A percentile compares a stretch with the other conserved stretches of the same genome.
phyloP scores from a whole-genome alignment of 2,888 invertebrate species.

The Xestobium rufovillosum region DNA sequence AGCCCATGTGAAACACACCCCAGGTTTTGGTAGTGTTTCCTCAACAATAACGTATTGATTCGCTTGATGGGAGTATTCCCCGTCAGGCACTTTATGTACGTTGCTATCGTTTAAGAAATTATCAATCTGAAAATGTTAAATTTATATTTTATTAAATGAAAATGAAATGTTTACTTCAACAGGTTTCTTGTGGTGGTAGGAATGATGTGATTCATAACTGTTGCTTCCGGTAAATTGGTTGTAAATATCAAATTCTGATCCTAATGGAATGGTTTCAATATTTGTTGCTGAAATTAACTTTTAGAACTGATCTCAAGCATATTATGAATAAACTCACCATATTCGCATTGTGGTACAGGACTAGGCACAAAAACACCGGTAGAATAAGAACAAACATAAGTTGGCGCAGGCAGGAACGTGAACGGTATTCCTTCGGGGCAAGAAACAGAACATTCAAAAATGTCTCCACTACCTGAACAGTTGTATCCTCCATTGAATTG shows the following conservation, averaged over 20 bases:
- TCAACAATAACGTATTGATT: constrained; percentile 27
- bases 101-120: constrained; percentile 15
- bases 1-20: constrained; percentile 73
- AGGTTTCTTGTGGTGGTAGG: neutral
- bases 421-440: constrained; percentile 62
- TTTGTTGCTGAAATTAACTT: constrained; percentile 23
- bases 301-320: neutral
- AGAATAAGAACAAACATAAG: constrained; percentile 61
- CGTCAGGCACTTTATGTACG: constrained; percentile 10
- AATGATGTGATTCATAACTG: neutral
- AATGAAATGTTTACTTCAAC: no score
- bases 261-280: constrained; percentile 26
- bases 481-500: constrained; percentile 71
- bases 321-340: constrained; percentile 43
- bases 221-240: constrained; percentile 8
- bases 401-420: constrained; percentile 50
- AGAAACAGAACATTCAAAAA: constrained; percentile 55
- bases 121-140: no score
- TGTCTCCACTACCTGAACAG: constrained; percentile 56
- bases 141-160: no score
- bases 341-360: constrained; percentile 66
- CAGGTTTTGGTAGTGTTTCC: constrained; percentile 49
- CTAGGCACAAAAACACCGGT: constrained; percentile 59
- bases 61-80: constrained; percentile 14
- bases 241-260: constrained; percentile 17